phyloP scores from a whole-genome alignment of 2,888 invertebrate species.

The Siphonodentalium dalli region DNA sequence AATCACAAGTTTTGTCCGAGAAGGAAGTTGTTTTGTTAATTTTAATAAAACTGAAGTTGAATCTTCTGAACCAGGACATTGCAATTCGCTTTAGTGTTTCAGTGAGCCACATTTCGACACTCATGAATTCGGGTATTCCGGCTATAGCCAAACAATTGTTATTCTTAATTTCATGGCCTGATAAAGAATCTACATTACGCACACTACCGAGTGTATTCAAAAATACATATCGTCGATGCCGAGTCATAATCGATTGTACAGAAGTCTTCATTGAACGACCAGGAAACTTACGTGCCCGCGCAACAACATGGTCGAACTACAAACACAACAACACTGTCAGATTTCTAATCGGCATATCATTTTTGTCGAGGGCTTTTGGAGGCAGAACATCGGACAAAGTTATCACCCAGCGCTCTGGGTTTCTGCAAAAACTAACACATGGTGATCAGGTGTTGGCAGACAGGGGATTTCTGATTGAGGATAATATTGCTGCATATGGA shows the following conservation, averaged over 20 bases:
- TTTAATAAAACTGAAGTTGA: too few species aligned
- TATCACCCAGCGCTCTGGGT: neutral
- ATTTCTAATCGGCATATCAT: neutral
- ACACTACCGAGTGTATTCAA: too few species aligned
- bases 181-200: too few species aligned
- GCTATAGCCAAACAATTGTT: too few species aligned
- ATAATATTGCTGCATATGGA: neutral
- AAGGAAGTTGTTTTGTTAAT: too few species aligned
- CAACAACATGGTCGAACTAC: neutral
- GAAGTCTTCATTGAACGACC: neutral
- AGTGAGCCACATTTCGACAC: too few species aligned
- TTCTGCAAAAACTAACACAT: neutral
- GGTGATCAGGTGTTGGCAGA: conserved; percentile 6
- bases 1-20: too few species aligned
- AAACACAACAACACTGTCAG: neutral
- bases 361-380: neutral
- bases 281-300: neutral
- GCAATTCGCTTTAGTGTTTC: too few species aligned
- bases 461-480: conserved; percentile 1
- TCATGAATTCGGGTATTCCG: too few species aligned
- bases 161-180: too few species aligned
- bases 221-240: too few species aligned
- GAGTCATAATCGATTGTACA: neutral
- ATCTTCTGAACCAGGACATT: too few species aligned
- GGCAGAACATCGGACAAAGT: neutral